Percentiles rank a stretch among this genome's conserved stretches.
These are phyloP conservation scores for Zosterops pallidus DNA, from an alignment of 2,113 vertebrate species.

Conservation along the genomic window DNA sequence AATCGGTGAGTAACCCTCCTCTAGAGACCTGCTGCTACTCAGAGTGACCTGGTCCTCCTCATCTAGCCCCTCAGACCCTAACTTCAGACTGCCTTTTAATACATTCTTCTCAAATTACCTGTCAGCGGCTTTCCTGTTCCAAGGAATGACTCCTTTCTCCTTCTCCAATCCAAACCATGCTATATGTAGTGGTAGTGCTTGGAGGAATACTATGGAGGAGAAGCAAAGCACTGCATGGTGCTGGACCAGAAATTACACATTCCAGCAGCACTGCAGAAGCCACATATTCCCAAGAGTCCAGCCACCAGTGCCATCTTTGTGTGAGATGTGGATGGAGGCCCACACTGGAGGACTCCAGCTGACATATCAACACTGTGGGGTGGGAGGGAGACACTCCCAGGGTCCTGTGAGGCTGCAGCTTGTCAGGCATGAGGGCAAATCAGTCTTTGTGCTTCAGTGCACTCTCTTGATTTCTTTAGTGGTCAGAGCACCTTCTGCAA, in stretches of 20 bases:
- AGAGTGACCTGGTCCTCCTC: background rate
- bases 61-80: background rate
- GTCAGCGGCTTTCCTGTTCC: background rate
- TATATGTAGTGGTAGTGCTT: background rate
- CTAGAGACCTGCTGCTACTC: background rate
- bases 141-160: background rate
- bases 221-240: background rate
- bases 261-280: background rate
- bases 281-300: background rate
- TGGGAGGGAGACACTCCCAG: background rate
- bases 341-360: background rate
- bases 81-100: background rate
- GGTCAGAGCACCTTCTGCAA: background rate
- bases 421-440: background rate
- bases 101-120: background rate
- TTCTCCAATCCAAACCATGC: background rate
- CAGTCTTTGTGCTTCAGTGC: background rate
- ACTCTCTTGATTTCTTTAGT: background rate
- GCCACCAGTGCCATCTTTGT: background rate
- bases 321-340: background rate
- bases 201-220: background rate
- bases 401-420: background rate
- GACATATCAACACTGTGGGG: background rate
- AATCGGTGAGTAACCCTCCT: slow-evolving; percentile 61
- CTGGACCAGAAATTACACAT: background rate